Conservation (phyloP, 1,140 invertebrate genomes). For the Chelonus insularis region DNA sequence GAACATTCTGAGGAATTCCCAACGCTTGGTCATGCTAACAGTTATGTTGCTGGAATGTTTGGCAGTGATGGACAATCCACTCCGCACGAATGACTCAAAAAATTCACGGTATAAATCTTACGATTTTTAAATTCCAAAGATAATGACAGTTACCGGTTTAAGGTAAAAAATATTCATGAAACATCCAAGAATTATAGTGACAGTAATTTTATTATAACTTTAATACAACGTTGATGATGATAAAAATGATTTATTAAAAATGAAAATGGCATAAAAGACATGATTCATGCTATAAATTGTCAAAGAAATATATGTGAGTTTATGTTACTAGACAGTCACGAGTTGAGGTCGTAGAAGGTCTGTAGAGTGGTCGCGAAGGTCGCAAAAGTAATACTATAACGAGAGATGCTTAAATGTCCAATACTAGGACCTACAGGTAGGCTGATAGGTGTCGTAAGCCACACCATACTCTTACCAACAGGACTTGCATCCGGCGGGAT, state of each 20-base stretch:
- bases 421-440: slow-evolving; percentile 11
- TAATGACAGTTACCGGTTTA: background rate
- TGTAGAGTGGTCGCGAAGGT: slow-evolving; percentile 9
- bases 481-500: slow-evolving; percentile 11
- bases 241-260: slow-evolving; percentile 3
- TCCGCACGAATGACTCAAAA: slow-evolving; percentile 11
- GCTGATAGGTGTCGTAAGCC: slow-evolving; percentile 30
- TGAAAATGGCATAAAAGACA: slow-evolving; percentile 8
- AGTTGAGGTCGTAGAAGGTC: slow-evolving; percentile 13
- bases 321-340: slow-evolving; percentile 18
- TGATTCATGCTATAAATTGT: slow-evolving; percentile 17
- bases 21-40: slow-evolving; percentile 48
- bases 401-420: background rate
- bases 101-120: background rate
- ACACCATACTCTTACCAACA: slow-evolving; percentile 15
- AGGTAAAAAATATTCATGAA: background rate
- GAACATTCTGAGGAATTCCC: slow-evolving; percentile 62
- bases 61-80: slow-evolving; percentile 19
- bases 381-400: slow-evolving; percentile 5
- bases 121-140: slow-evolving; percentile 1
- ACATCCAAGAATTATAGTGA: slow-evolving; percentile 1
- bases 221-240: slow-evolving; percentile 1
- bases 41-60: slow-evolving; percentile 59
- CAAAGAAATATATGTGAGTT: background rate
- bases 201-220: slow-evolving; percentile 12